Base-by-base conservation (phyloP, 2,797 vertebrate genomes). In the Xenops minutus region DNA sequence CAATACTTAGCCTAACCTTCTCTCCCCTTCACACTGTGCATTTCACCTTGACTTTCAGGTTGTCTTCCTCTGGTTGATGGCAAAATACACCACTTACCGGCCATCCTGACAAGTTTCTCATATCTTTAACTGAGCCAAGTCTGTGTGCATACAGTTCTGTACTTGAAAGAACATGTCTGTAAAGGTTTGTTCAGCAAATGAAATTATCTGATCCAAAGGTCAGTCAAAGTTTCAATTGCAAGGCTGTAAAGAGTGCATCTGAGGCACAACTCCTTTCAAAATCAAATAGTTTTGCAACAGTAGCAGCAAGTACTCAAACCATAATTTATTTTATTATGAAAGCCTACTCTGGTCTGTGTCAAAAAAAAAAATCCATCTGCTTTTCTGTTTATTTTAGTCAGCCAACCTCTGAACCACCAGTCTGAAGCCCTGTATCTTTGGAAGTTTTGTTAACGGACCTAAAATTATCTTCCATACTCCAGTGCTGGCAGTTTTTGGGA, bases 381-480 rank as follows among this genome's bases (percentile, higher is more conserved):
- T 68, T 46, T 89, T 84, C 62, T 88, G 36, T 88, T 95, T 77
- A 81, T 77, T 91, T 63, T 62, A 27, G 62, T 48, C 79, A 69
- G 51, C 17, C 68, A 61, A n/a, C 21, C 48, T 76, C 54, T 77
- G 56, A 89, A 72, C 39, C 72, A 78, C 30, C 41, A n/a, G 58
- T 59, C 64, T 80, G 58, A 76, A 92, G 66, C 37, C 36, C 54
- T 7, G 3, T n/a, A 68, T 86, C 76, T 77, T 56, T 27, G 32
- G 10, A 85, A 71, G 58, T 51, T 96, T 55, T 74, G 48, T 77
- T 88, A 90, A 73, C 0, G 1, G 39, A 54, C 34, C 48, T 78
- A 94, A 95, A 96, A 92, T 91, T 83, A 93, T 62, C 61, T 62
- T 51, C 58, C 34, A 29, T n/a, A 26, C 74, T 85, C 66, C 36